Evolutionary conservation across 2,797 vertebrate genomes (phyloP).

Genomic region (Ambastaia sidthimunki): DNA sequence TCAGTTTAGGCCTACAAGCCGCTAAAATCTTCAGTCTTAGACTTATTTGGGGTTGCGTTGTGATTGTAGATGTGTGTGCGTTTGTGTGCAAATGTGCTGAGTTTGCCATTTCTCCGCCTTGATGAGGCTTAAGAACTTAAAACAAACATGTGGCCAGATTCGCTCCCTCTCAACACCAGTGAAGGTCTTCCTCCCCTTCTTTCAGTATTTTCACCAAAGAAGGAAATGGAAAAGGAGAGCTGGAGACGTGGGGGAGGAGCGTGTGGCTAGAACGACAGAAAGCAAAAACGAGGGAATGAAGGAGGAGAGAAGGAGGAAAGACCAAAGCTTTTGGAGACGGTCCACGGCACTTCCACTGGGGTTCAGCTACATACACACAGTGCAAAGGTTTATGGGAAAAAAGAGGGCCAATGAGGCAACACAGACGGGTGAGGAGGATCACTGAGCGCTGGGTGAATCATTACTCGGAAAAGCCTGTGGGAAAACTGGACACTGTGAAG

Average conservation of each 20-base stretch:
- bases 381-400: constrained; percentile 69
- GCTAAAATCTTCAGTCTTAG: not conserved
- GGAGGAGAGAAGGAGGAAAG: constrained; percentile 50
- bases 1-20: not conserved
- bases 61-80: constrained; percentile 61
- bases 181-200: constrained; percentile 71
- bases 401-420: constrained; percentile 56
- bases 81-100: constrained; percentile 64
- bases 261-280: constrained; percentile 52
- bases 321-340: constrained; percentile 77
- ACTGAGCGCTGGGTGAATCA: constrained; percentile 43
- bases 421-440: constrained; percentile 48
- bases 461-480: constrained; percentile 32
- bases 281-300: constrained; percentile 23
- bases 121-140: constrained; percentile 65
- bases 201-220: constrained; percentile 85
- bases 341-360: constrained; percentile 75
- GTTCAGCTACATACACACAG: constrained; percentile 64
- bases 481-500: constrained; percentile 37
- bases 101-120: constrained; percentile 71
- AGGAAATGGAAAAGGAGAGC: constrained; percentile 82
- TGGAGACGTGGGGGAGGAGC: constrained; percentile 57
- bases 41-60: constrained; percentile 19
- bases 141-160: constrained; percentile 69
- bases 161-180: constrained; percentile 61